Percentiles rank a stretch among this genome's conserved stretches.
These are phyloP conservation scores for Drosophila mettleri DNA, from an alignment of 2,888 invertebrate genomes.

Conservation along the genomic window DNA sequence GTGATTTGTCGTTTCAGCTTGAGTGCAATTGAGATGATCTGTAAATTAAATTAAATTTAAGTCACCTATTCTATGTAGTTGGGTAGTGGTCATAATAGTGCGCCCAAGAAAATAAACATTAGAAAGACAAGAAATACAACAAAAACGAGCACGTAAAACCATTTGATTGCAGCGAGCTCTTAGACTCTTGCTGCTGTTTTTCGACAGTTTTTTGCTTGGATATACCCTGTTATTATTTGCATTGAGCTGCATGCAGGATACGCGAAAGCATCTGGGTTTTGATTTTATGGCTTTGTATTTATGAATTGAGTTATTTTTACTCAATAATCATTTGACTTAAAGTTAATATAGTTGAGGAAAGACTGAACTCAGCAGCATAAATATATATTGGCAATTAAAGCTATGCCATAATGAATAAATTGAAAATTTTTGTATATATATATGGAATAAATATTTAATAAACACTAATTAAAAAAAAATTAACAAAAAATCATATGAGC, in stretches of 20 bases:
- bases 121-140: constrained; percentile 7
- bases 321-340: background rate
- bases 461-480: background rate
- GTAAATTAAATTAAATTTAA: constrained; percentile 23
- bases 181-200: constrained; percentile 38
- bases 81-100: constrained; percentile 17
- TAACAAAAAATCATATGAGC: background rate
- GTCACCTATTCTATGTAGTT: constrained; percentile 30
- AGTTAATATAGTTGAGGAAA: too few relatives aligned
- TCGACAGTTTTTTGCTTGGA: constrained; percentile 29
- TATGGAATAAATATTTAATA: background rate
- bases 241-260: background rate
- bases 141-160: constrained; percentile 15
- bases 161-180: constrained; percentile 24
- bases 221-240: constrained; percentile 21
- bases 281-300: too few relatives aligned
- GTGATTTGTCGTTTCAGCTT: constrained; percentile 10
- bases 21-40: constrained; percentile 38
- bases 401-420: background rate
- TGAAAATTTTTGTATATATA: background rate
- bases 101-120: constrained; percentile 22
- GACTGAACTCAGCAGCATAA: too few relatives aligned
- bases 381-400: too few relatives aligned
- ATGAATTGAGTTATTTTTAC: background rate
- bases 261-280: background rate